These are phyloP conservation scores for Globodera rostochiensis DNA, from an alignment of 1,140 invertebrate genomes.

Conservation along the genomic window DNA sequence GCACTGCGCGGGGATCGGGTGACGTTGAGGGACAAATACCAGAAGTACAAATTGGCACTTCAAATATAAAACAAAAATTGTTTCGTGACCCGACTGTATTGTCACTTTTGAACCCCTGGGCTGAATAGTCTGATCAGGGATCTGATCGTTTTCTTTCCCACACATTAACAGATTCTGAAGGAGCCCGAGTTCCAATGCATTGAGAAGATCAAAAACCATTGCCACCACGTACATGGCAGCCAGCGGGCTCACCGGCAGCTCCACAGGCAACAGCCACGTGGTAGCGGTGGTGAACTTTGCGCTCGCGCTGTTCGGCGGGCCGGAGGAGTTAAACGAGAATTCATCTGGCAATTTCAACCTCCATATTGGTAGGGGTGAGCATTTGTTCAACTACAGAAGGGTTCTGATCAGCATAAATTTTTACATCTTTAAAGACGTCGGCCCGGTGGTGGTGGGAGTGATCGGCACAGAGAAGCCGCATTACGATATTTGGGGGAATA, in stretches of 20 bases:
- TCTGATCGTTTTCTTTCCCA: too few species aligned
- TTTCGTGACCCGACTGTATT: too few species aligned
- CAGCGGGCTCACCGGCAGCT: constrained; percentile 74
- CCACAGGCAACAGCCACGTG: constrained; percentile 50
- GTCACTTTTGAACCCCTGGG: too few species aligned
- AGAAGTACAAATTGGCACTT: too few species aligned
- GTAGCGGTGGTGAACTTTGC: constrained; percentile 89
- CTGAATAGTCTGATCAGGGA: too few species aligned
- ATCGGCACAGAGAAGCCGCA: constrained; percentile 93
- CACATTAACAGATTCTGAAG: constrained; percentile 74
- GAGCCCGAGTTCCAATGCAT: constrained; percentile 82
- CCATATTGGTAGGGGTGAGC: constrained; percentile 57
- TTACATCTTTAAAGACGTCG: constrained; percentile 54
- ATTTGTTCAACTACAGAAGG: constrained; percentile 43
- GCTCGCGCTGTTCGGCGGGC: constrained; percentile 69
- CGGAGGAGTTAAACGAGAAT: constrained; percentile 60
- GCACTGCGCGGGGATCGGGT: neutral
- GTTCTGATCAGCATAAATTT: constrained; percentile 36
- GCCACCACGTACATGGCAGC: constrained; percentile 95
- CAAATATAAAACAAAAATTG: too few species aligned
- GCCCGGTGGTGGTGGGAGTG: constrained; percentile 74
- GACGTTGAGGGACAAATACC: too few species aligned
- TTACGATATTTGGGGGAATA: constrained; percentile 99
- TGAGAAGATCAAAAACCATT: constrained; percentile 88
- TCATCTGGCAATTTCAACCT: constrained; percentile 60